Conservation (phyloP, 1,140 invertebrate species). For the Chlorops oryzae region DNA sequence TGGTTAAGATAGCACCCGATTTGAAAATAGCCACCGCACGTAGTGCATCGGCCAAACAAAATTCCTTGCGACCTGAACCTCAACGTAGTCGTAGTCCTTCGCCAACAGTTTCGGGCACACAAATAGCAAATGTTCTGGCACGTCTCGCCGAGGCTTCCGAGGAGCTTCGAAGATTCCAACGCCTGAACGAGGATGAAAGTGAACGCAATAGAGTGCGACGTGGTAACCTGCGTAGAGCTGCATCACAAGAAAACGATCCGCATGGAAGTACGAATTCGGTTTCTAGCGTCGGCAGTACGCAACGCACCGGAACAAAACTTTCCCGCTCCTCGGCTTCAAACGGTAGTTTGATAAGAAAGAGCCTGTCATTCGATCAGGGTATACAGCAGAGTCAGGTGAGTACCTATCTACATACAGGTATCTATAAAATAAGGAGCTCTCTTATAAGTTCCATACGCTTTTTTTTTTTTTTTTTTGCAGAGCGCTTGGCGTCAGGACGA, state of each 20-base stretch:
- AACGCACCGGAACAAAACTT: constrained; percentile 41
- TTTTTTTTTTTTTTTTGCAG: constrained; percentile 19
- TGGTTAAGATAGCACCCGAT: constrained; percentile 67
- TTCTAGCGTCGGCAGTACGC: constrained; percentile 34
- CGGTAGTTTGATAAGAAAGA: constrained; percentile 63
- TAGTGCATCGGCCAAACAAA: constrained; percentile 18
- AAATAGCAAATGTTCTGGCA: constrained; percentile 37
- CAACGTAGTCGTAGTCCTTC: constrained; percentile 45
- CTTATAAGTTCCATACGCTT: neutral
- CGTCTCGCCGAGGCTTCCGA: constrained; percentile 52
- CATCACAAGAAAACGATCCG: constrained; percentile 49
- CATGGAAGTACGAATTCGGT: constrained; percentile 40
- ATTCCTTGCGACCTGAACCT: constrained; percentile 32
- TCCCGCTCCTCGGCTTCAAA: constrained; percentile 48
- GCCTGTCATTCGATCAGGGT: constrained; percentile 70
- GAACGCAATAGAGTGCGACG: constrained; percentile 48
- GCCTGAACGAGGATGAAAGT: constrained; percentile 49
- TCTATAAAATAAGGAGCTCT: neutral
- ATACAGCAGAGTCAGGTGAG: constrained; percentile 46
- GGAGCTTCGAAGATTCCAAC: constrained; percentile 50
- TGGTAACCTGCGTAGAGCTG: constrained; percentile 47
- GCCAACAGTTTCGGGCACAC: constrained; percentile 44
- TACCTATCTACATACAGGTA: constrained; percentile 2
- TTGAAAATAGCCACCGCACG: constrained; percentile 42
- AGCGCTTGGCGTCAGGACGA: constrained; percentile 68